A percentile compares a stretch with the other conserved stretches of the same genome.
Evolutionary conservation across 2,113 vertebrate species (phyloP).

Genomic region (Sander vitreus): DNA sequence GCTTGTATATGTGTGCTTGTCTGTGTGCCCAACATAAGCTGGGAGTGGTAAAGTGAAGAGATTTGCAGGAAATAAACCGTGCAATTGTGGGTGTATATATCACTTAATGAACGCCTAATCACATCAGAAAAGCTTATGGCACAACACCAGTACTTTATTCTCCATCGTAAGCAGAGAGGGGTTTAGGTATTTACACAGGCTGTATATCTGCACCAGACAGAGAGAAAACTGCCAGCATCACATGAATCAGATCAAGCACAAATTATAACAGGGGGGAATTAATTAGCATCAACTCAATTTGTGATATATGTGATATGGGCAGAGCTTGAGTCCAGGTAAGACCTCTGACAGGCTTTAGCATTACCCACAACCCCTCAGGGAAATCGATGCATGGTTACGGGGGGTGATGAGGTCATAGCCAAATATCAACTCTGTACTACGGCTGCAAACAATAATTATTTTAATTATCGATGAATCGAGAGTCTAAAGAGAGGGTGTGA

Average conservation of each 20-base stretch:
- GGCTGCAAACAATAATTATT: not conserved
- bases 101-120: slow-evolving; percentile 56
- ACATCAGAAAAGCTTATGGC: slow-evolving; percentile 39
- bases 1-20: not conserved
- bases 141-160: slow-evolving; percentile 45
- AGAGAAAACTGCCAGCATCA: slow-evolving; percentile 31
- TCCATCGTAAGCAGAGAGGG: slow-evolving; percentile 34
- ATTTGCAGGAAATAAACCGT: slow-evolving; percentile 28
- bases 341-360: slow-evolving; percentile 48
- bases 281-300: slow-evolving; percentile 63
- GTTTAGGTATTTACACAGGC: slow-evolving; percentile 47
- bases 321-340: slow-evolving; percentile 40
- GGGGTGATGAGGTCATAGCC: slow-evolving; percentile 27
- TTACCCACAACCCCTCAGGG: slow-evolving; percentile 51
- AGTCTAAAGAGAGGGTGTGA: not conserved
- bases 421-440: slow-evolving; percentile 8
- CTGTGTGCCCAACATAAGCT: not conserved
- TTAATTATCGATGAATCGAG: not conserved
- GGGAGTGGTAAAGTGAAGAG: slow-evolving; percentile 34
- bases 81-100: slow-evolving; percentile 32
- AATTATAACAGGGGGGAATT: slow-evolving; percentile 44
- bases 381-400: slow-evolving; percentile 4
- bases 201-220: slow-evolving; percentile 40
- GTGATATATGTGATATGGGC: slow-evolving; percentile 52
- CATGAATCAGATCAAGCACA: slow-evolving; percentile 23